Evolutionary conservation across 2,797 vertebrate genomes (phyloP).

Genomic region (Sebastes matsubarae): DNA sequence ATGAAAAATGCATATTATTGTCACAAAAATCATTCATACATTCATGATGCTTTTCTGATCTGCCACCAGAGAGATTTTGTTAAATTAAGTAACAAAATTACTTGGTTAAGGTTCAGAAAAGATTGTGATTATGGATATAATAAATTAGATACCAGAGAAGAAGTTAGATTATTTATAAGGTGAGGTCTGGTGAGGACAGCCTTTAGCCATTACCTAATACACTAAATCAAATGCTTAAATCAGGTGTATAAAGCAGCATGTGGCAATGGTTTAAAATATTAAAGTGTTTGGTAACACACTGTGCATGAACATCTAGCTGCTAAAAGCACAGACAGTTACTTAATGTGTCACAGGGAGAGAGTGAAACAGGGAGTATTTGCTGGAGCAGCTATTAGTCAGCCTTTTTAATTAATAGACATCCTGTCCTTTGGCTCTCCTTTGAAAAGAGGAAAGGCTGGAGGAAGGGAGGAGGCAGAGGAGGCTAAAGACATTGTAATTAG

Average conservation of each 20-base stretch:
- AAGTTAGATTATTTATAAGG: not conserved
- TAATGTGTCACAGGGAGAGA: conserved; percentile 26
- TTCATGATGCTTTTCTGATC: not conserved
- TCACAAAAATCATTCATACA: not conserved
- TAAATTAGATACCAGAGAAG: no score
- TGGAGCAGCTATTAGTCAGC: conserved; percentile 46
- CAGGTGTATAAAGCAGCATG: not conserved
- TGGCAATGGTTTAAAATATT: not conserved
- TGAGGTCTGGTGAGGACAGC: not conserved
- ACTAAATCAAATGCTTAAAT: not conserved
- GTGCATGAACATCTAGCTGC: not conserved
- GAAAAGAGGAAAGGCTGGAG: conserved; percentile 47
- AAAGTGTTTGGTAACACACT: not conserved
- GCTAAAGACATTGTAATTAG: conserved; percentile 73
- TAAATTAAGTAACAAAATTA: not conserved
- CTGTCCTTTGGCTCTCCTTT: conserved; percentile 65
- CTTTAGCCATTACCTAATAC: not conserved
- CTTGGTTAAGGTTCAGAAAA: not conserved
- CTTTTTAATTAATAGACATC: conserved; percentile 72
- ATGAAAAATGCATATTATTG: not conserved
- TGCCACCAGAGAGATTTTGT: not conserved
- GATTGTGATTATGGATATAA: no score
- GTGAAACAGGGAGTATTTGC: conserved; percentile 25
- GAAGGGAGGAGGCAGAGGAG: conserved; percentile 35
- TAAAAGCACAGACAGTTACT: conserved; percentile 16